Base-by-base conservation (phyloP, 2,797 vertebrate genomes). In the Betta splendens region DNA sequence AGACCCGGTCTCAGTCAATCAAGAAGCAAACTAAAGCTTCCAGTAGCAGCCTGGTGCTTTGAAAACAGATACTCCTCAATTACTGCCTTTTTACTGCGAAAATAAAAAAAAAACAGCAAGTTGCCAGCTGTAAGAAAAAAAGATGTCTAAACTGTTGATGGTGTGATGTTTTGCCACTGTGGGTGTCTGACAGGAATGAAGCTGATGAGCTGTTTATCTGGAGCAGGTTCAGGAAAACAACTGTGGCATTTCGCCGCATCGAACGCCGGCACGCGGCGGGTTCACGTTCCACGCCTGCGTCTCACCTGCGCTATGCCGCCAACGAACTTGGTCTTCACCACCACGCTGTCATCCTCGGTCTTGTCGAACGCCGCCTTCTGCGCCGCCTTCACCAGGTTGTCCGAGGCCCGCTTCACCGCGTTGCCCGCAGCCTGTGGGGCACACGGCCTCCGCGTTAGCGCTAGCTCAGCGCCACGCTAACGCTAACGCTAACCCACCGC, bases 251-350 rank as follows among this genome's bases (percentile, higher is more conserved):
- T 69, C 12, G 11, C 22, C 56, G 43, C 8, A 60, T 72, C 57
- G 11, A 75, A 46, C 40, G 62, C n/a, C n/a, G 64, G 64, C 32
- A 25, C 21, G 39, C 51, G 23, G 48, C 25, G 62, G 20, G 47
- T 45, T 71, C 44, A 12, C 62, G 36, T 50, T 53, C 15, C n/a
- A 40, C 21, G 23, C 26, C 26, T 51, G 44, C 33, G 9, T 64
- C 94, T 84, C 51, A 99, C 98, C 95, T 99, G 98, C 81, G 98
- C 98, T 4, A 99, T 99, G 82, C 98, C 98, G 43, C 98, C 98
- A 9, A 99, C 98, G 42, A 99, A 99, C 85, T 96, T 98, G 0
- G 97, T 98, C 90, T 99, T 97, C 39, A 99, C 98, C 39, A 99
- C 96, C 4, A 99, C 94, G 0, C 94, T 95, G 3, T 98, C 93